Evolutionary conservation across 2,113 vertebrate species (phyloP), one percentile per base, ranked within the genome.

Genomic region (Heliornis fulica): DNA sequence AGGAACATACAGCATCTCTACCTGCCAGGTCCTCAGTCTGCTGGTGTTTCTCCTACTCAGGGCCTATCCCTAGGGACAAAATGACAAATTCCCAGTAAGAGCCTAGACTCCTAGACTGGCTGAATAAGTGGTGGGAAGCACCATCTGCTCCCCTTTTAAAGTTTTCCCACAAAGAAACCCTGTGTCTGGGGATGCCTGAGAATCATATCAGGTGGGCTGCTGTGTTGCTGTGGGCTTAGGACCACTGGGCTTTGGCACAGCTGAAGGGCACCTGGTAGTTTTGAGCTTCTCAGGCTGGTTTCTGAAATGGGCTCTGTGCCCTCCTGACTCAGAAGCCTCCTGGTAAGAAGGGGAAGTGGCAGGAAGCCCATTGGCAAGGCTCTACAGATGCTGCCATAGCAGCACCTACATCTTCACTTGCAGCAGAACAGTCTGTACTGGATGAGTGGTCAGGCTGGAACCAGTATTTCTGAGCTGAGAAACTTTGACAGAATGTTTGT

Each of bases 221-320:
- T 54, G 19, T 28, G 28, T 12, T 0, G 0, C 22, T 48, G 17
- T 32, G 53, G 26, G 4, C 18, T 45, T 72, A 46, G 31, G n/a
- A 40, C 11, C 2, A 1, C 23, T 15, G 15, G 9, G 5, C n/a
- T 83, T 17, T 7, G 16, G 8, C 1, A 0, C 38, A 76, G 11
- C 20, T 71, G 57, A 71, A 59, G 46, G 71, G 7, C 10, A 38
- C 9, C 19, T 31, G 40, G 51, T 36, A 81, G n/a, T 16, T 41
- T 29, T 12, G 10, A 76, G 15, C 9, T 66, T 66, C 56, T 65
- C 26, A 59, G 6, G 7, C 28, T 81, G 11, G 7, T 70, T 48
- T 76, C 31, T 87, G 46, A 32, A 11, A 29, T 56, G 45, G 22
- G 1, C 40, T 46, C 2, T 1, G 56, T 43, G 32, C 45, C 50